Percentiles rank a stretch among this genome's conserved stretches.
Evolutionary conservation across 2,113 vertebrate species (phyloP).

Genomic region (Salvator merianae): DNA sequence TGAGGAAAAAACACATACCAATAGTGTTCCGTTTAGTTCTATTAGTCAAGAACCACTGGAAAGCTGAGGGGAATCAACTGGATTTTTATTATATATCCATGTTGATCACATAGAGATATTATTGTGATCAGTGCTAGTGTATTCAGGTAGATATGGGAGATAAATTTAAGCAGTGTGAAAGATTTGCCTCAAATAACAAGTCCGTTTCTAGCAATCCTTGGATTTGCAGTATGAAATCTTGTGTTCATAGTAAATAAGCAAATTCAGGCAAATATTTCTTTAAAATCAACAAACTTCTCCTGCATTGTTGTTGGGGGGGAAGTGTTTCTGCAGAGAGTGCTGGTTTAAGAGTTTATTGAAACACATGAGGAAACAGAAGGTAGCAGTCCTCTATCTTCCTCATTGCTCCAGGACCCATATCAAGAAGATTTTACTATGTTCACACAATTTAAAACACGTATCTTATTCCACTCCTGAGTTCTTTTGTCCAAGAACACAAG

Average conservation of each 20-base stretch:
- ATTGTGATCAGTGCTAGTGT: background rate
- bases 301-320: background rate
- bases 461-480: background rate
- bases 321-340: background rate
- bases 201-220: background rate
- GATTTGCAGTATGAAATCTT: constrained; percentile 16
- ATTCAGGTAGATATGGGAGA: background rate
- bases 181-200: background rate
- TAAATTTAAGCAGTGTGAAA: constrained; percentile 27
- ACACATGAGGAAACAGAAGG: constrained; percentile 35
- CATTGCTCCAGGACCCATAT: constrained; percentile 32
- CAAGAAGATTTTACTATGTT: constrained; percentile 13
- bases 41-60: constrained; percentile 4
- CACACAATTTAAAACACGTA: background rate
- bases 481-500: constrained; percentile 31
- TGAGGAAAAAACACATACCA: constrained; percentile 48
- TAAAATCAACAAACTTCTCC: constrained; percentile 39
- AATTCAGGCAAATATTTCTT: background rate
- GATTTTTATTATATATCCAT: background rate
- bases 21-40: constrained; percentile 42
- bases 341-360: background rate
- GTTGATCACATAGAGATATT: background rate
- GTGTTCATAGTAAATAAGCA: background rate
- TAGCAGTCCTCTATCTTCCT: constrained; percentile 17
- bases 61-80: background rate